Evolutionary conservation across 1,140 invertebrate genomes (phyloP), one percentile per base, ranked within the genome.

Genomic region (Tenebrio molitor): DNA sequence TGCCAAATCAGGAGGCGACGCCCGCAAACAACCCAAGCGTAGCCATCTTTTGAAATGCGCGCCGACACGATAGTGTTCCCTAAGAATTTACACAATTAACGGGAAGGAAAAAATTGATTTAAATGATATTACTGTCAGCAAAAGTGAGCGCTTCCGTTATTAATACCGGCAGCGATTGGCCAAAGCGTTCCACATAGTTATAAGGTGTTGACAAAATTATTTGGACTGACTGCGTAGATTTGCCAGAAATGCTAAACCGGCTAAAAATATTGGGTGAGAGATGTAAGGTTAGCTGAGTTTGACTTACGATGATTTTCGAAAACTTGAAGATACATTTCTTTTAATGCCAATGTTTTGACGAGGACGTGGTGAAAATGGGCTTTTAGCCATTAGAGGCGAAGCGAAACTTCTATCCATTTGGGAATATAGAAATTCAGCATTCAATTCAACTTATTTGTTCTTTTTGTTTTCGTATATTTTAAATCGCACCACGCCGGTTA

Each of bases 91-190:
- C 71, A 75, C 67, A 41, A 73, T 42, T 1, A 8, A 8, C 34
- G 6, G 1, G 53, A 12, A 1, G 23, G 23, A 33, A 15, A 0
- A 36, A 15, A 33, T 19, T 33, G 29, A 10, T n/a, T 29, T 39
- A 85, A n/a, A n/a, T n/a, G n/a, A n/a, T n/a, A 86, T 86, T 87
- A 93, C 93, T 76, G 73, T 94, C 91, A 21, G 90, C 88, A 83
- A 93, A 91, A 19, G 92, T 93, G n/a, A 97, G 81, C 7, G 93
- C 92, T 86, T 97, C 95, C 23, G 93, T 95, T 0, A 97, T 92
- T 34, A 94, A 85, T 2, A 96, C 94, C 39, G 95, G 95, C 12
- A 96, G 82, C 2, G 93, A 87, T 19, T 89, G 84, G 0, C 94
- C 94, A 87, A 89, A 96, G 70, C 87, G 89, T 83, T 94, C 91